Evolutionary conservation across 1,140 invertebrate species (phyloP).

Genomic region (Bombus superbus): DNA sequence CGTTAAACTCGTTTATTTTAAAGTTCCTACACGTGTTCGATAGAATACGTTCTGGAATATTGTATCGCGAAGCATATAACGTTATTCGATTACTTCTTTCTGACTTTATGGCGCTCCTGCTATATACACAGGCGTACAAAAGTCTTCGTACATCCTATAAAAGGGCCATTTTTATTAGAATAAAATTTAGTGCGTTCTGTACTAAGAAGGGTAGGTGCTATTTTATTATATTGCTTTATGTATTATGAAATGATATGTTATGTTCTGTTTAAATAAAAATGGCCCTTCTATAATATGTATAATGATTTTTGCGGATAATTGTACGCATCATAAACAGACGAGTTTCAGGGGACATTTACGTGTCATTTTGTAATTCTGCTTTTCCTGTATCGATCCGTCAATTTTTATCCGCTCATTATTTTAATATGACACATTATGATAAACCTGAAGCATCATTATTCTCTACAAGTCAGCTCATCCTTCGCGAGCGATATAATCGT

Average conservation of each 20-base stretch:
- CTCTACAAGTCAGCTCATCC: too few species aligned
- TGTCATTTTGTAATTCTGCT: neutral
- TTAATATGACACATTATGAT: neutral
- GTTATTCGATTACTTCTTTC: neutral
- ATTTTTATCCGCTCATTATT: neutral
- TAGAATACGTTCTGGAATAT: neutral
- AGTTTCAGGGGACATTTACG: neutral
- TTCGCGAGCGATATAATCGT: too few species aligned
- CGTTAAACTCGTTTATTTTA: conserved; percentile 9
- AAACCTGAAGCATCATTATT: too few species aligned
- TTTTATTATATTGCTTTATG: too few species aligned
- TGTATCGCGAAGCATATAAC: neutral
- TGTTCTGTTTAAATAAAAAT: neutral
- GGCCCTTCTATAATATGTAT: neutral
- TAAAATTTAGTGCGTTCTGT: neutral
- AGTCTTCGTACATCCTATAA: neutral
- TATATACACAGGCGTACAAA: neutral
- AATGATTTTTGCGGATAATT: neutral
- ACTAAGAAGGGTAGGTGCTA: too few species aligned
- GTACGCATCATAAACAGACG: neutral
- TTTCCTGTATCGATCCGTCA: neutral
- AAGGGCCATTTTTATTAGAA: neutral
- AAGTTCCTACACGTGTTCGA: neutral
- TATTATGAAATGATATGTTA: too few species aligned
- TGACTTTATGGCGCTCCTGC: neutral